phyloP scores from a whole-genome alignment of 2,888 invertebrate genomes.

The Podotricha telesiphe region DNA sequence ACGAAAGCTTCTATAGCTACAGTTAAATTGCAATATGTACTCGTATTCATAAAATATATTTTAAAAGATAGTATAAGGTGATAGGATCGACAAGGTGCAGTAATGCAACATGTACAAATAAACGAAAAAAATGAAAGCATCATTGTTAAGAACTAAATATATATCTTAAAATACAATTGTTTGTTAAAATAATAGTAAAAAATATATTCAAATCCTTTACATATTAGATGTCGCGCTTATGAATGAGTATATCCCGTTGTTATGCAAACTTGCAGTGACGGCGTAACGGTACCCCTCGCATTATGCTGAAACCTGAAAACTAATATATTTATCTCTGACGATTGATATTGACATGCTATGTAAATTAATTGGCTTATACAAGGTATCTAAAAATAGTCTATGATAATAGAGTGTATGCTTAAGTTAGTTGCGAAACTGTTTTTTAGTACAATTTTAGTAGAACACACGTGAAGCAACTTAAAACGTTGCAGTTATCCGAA shows the following conservation, averaged over 20 bases:
- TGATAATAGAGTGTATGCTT: neutral
- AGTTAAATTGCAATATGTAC: no score
- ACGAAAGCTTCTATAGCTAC: no score
- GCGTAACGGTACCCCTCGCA: conserved; percentile 25
- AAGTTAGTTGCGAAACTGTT: neutral
- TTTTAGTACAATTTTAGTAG: neutral
- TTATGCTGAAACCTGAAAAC: conserved; percentile 32
- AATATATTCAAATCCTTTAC: conserved; percentile 21
- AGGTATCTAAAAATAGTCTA: conserved; percentile 4
- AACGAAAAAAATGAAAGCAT: no score
- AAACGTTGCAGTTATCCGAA: no score
- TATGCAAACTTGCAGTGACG: conserved; percentile 43
- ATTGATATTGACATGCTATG: conserved; percentile 20
- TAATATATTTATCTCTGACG: neutral
- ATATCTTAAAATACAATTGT: no score
- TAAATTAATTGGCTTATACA: neutral
- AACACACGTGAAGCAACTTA: no score
- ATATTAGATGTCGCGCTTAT: conserved; percentile 24
- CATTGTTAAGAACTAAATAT: no score
- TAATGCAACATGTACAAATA: no score
- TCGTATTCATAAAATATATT: no score
- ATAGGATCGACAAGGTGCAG: no score
- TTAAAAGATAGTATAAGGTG: no score
- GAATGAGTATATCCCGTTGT: conserved; percentile 40
- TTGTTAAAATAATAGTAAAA: no score